Base-by-base conservation (phyloP, 2,888 invertebrate genomes). In the Oxystoma pomonae region DNA sequence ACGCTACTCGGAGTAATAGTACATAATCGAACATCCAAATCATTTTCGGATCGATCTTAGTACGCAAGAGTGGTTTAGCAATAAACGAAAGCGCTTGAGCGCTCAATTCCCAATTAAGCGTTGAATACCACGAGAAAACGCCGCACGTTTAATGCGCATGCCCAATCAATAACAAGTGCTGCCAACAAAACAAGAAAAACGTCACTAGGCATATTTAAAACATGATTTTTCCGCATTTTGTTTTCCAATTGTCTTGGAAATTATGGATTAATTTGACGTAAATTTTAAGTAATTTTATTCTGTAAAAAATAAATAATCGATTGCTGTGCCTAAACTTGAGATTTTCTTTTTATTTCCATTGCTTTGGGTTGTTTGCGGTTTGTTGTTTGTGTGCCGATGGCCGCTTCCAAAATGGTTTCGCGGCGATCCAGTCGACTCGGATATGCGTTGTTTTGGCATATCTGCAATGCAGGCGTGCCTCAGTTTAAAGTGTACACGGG, bases 381-480 rank as follows among this genome's bases (percentile, higher is more conserved):
- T 35, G 35, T 35, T 3, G 53, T 53, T 74, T 72, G 62, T 65
- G 65, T 70, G 74, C 77, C 77, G 77, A 80, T 78, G 78, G 78
- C 77, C 75, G 69, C 73, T 70, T 72, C 75, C 76, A 80, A 80
- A 79, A 80, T 80, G 80, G 80, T 79, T 80, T 80, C 79, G 77
- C 78, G 76, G 79, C 78, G 77, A 78, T 57, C 57, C 57, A 61
- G 60, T 59, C 55, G 58, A 64, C 57, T 64, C 21, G 53, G 61
- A 77, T 78, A 76, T 80, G 80, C 81, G 79, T 80, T 79, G 79
- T 77, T 78, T 78, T 76, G 76, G 77, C 76, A 78, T 72, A 73
- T 73, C 72, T 71, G 80, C 80, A 80, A 80, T 80, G 80, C 81
- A 81, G 81, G 80, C 79, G 80, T 80, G 79, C 77, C 79, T 76